Conservation (phyloP, 2,113 vertebrate genomes). For the Sprattus sprattus region DNA sequence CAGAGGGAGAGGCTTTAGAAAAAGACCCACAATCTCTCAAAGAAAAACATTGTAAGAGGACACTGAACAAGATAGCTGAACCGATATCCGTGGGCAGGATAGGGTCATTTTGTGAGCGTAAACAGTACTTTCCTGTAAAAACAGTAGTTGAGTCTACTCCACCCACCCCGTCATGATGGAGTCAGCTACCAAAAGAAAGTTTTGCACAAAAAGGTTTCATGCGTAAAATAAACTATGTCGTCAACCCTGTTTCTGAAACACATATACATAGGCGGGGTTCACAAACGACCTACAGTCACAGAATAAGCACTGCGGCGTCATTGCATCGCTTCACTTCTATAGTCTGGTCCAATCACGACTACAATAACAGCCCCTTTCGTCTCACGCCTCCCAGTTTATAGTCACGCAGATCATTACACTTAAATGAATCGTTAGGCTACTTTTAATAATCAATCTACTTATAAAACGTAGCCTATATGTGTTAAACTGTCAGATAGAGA, state of each 20-base stretch:
- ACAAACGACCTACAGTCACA: not conserved
- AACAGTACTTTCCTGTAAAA: slow-evolving; percentile 33
- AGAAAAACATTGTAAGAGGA: not conserved
- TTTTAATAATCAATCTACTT: not conserved
- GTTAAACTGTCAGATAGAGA: not conserved
- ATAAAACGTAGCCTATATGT: not conserved
- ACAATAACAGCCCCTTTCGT: not conserved
- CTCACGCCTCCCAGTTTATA: not conserved
- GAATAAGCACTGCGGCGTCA: not conserved
- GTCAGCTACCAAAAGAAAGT: not conserved
- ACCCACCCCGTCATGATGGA: not conserved
- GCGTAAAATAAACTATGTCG: not conserved
- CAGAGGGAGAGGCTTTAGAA: not conserved
- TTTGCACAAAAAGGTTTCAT: not conserved
- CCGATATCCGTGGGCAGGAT: slow-evolving; percentile 19
- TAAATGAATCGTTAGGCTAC: not conserved
- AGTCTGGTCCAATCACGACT: not conserved
- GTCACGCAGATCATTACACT: not conserved
- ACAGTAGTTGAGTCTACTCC: not conserved
- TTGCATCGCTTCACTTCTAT: not conserved
- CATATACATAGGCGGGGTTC: not conserved
- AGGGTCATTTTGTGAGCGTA: slow-evolving; percentile 16
- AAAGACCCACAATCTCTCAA: not conserved
- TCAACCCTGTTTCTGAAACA: not conserved
- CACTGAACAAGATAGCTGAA: not conserved